Conservation (phyloP, 2,113 vertebrate species). For the Leptodactylus fuscus region DNA sequence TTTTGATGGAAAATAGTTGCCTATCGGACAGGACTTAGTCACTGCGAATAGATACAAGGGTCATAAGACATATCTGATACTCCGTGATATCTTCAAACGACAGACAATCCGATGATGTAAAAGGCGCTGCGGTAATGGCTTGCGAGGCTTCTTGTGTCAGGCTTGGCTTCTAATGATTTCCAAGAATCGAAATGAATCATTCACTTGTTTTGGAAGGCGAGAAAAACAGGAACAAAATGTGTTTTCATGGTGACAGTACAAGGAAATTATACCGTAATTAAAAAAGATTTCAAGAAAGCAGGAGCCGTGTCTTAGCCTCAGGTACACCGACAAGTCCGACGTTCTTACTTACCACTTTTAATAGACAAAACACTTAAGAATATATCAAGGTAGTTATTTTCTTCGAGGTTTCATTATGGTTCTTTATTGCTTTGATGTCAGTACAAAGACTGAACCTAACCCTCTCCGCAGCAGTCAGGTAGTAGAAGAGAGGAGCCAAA, state of each 20-base stretch:
- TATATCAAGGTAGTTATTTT: background rate
- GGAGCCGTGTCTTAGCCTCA: background rate
- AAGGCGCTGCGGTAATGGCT: background rate
- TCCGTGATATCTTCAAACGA: background rate
- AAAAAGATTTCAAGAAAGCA: background rate
- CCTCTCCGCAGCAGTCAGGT: background rate
- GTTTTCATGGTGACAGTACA: background rate
- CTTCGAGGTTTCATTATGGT: background rate
- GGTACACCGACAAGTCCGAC: background rate
- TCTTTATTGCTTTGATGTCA: background rate
- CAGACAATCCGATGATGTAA: background rate
- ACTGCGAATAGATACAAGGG: background rate
- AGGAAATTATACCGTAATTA: constrained; percentile 18
- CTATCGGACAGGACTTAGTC: background rate
- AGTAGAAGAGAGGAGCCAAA: background rate
- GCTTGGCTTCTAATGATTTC: background rate
- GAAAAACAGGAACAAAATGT: constrained; percentile 20
- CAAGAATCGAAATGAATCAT: constrained; percentile 26
- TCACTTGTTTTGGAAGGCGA: background rate
- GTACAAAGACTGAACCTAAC: background rate
- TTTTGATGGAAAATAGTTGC: background rate
- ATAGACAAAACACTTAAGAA: background rate
- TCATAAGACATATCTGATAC: background rate
- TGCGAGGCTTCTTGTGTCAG: background rate
- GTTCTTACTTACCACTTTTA: background rate